phyloP scores from a whole-genome alignment of 2,888 invertebrate species.

The Euzophera pinguis region DNA sequence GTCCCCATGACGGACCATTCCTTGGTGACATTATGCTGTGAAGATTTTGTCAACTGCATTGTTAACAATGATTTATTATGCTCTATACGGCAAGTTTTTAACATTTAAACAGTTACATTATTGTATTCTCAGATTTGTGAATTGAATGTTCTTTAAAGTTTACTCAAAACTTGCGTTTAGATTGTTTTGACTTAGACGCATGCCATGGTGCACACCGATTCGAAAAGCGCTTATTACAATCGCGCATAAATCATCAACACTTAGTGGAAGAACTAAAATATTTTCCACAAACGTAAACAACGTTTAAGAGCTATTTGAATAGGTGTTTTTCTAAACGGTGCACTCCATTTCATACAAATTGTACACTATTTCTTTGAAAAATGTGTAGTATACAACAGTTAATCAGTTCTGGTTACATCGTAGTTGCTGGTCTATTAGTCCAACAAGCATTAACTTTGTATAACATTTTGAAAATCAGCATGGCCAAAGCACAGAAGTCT shows the following conservation, averaged over 20 bases:
- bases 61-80: slow-evolving; percentile 65
- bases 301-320: no score
- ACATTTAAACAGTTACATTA: slow-evolving; percentile 2
- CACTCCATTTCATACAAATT: neutral
- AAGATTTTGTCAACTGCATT: slow-evolving; percentile 54
- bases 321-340: no score
- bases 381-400: neutral
- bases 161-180: neutral
- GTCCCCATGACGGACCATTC: slow-evolving; percentile 9
- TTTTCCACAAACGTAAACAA: no score
- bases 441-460: slow-evolving; percentile 24
- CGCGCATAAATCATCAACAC: no score
- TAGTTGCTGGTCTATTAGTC: slow-evolving; percentile 17
- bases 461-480: slow-evolving; percentile 50
- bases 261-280: no score
- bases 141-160: neutral
- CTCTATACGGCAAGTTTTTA: no score
- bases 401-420: slow-evolving; percentile 18
- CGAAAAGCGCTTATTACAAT: no score
- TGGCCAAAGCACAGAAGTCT: slow-evolving; percentile 74
- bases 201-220: no score
- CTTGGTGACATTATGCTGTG: slow-evolving; percentile 29
- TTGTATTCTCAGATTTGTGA: neutral
- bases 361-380: neutral
- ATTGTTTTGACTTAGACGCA: no score